Conservation (phyloP, 2,888 invertebrate species). For the Chalcis sispes region DNA sequence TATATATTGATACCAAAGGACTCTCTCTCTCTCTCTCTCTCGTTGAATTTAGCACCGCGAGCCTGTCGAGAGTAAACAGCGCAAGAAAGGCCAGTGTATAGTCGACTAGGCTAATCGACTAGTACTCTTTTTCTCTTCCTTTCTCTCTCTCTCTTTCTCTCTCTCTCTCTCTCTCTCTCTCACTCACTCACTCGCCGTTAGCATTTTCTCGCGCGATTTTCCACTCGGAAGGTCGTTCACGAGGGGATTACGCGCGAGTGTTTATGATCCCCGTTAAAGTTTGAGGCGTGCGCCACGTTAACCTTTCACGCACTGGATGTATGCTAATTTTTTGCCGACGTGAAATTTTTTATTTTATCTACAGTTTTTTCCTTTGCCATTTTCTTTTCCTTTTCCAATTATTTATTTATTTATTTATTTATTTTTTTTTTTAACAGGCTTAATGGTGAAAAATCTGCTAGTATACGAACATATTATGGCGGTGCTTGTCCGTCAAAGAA, state of each 20-base stretch:
- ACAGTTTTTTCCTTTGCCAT: no score
- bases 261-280: constrained; percentile 46
- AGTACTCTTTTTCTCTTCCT: no score
- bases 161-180: no score
- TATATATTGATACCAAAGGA: not conserved
- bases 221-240: not conserved
- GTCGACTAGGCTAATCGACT: constrained; percentile 20
- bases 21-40: constrained; percentile 5
- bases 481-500: no score
- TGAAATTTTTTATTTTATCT: no score
- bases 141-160: no score
- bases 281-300: not conserved
- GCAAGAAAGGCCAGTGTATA: not conserved
- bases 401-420: no score
- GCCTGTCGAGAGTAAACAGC: constrained; percentile 40
- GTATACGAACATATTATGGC: no score
- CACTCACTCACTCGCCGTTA: no score
- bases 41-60: constrained; percentile 32
- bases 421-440: no score
- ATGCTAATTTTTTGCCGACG: constrained; percentile 38
- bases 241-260: constrained; percentile 24
- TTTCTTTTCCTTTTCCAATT: no score
- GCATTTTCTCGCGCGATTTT: constrained; percentile 3
- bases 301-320: not conserved
- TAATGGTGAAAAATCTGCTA: no score